These are phyloP conservation scores for Ornithorhynchus anatinus DNA, from an alignment of 2,113 vertebrate species.

Conservation along the genomic window DNA sequence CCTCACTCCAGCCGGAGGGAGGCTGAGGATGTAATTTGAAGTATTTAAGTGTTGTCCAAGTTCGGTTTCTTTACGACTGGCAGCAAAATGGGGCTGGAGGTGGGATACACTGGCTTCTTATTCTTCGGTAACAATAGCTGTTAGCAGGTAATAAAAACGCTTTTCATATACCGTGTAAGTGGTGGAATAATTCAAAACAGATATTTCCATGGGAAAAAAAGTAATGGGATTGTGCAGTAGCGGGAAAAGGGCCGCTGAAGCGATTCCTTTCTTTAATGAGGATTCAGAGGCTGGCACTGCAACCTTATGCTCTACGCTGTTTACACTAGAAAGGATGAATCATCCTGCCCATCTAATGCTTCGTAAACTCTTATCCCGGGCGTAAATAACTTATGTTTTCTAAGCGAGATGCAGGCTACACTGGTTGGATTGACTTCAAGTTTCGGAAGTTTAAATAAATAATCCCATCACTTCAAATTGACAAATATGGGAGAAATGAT, in stretches of 20 bases:
- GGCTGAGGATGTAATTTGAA: too few relatives aligned
- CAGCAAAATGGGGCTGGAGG: too few relatives aligned
- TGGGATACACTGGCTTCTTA: fast-evolving
- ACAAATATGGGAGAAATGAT: constrained; percentile 44
- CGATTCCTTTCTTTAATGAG: neutral
- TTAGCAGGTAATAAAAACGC: constrained; percentile 13
- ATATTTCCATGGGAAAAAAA: constrained; percentile 4
- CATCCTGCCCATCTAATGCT: constrained; percentile 4
- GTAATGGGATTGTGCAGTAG: neutral
- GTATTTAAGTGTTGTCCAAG: too few relatives aligned
- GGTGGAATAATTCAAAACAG: constrained; percentile 5
- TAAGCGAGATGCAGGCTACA: neutral
- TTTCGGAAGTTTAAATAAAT: constrained; percentile 59
- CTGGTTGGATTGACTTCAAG: constrained; percentile 40
- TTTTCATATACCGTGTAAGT: neutral
- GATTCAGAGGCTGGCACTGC: neutral
- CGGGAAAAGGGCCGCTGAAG: neutral
- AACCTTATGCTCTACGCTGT: neutral
- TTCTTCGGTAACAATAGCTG: neutral
- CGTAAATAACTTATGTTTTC: constrained; percentile 23
- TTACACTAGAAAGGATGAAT: constrained; percentile 16
- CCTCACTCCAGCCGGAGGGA: too few relatives aligned
- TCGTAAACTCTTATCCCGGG: constrained; percentile 32
- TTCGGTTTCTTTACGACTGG: too few relatives aligned
- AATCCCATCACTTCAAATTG: constrained; percentile 41